Base-by-base conservation (phyloP, 2,113 vertebrate genomes). In the Micromys minutus region DNA sequence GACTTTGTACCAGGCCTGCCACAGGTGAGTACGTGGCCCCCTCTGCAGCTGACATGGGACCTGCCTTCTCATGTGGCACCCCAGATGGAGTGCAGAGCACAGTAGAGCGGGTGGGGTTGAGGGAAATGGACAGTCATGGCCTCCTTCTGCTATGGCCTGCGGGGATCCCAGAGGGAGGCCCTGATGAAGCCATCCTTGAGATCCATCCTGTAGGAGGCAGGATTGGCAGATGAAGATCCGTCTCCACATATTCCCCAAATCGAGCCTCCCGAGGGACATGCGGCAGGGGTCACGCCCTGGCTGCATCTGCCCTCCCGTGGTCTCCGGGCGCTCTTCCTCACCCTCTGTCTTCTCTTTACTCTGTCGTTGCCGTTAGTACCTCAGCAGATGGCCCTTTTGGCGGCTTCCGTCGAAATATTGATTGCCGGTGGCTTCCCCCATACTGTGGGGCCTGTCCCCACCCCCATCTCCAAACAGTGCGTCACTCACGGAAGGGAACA, bases 301-400 rank as follows among this genome's bases (percentile, higher is more conserved):
- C 0, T 2, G 75, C 26, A 3, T 39, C 87, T 34, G 77, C 13
- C 50, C 55, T 67, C 6, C 52, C 39, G 22, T 34, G 79, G 22
- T n/a, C 75, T 13, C 55, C 90, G 45, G 45, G 3, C 13, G 45
- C 31, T 74, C 61, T 24, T 47, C 84, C 3, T 45, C 36, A 34
- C 36, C 31, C 19, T 96, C 79, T 93, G 87, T 65, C 74, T 87
- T 97, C 97, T 97, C 96, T 97, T 95, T 87, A 94, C 94, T n/a
- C n/a, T 74, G 69, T 97, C 93, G 89, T 96, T 91, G 96, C 98
- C 97, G 98, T 98, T 97, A 98, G 97, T 96, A 97, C 98, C 97
- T 98, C 97, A 98, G 98, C 99, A 99, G 99, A 99, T 99, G 99
- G 99, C 99, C 98, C 98, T 98, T 98, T 99, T 99, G 99, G 99